A percentile compares a stretch with the other conserved stretches of the same genome.
Evolutionary conservation across 2,797 vertebrate genomes (phyloP).

Genomic region (Sylvia borin): DNA sequence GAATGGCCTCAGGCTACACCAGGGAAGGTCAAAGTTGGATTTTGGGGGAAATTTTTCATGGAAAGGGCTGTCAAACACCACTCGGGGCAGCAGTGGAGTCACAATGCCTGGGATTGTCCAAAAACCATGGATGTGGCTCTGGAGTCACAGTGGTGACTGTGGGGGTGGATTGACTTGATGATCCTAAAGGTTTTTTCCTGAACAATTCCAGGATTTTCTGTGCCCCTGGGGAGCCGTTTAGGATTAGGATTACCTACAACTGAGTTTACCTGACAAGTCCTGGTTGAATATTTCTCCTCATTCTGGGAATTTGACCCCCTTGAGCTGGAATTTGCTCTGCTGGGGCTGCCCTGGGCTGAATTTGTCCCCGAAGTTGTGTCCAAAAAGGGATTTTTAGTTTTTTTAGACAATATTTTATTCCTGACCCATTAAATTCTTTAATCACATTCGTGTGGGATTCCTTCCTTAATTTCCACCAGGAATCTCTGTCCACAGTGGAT

Average conservation of each 20-base stretch:
- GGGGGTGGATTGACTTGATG: neutral
- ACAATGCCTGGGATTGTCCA: neutral
- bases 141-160: fast-evolving
- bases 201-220: neutral
- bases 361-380: neutral
- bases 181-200: neutral
- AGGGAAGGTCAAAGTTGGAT: neutral
- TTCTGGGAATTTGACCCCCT: neutral
- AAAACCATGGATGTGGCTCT: fast-evolving
- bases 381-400: neutral
- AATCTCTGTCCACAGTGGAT: fast-evolving
- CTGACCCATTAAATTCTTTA: neutral
- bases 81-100: neutral
- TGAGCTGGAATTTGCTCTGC: neutral
- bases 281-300: neutral
- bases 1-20: fast-evolving
- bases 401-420: neutral
- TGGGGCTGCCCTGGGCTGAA: neutral
- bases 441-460: neutral
- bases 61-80: neutral
- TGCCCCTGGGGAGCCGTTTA: fast-evolving
- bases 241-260: neutral
- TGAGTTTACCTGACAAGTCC: neutral
- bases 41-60: neutral
- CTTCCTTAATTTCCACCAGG: neutral